phyloP scores from a whole-genome alignment of 2,797 vertebrate genomes.

The Gallinago stenura region DNA sequence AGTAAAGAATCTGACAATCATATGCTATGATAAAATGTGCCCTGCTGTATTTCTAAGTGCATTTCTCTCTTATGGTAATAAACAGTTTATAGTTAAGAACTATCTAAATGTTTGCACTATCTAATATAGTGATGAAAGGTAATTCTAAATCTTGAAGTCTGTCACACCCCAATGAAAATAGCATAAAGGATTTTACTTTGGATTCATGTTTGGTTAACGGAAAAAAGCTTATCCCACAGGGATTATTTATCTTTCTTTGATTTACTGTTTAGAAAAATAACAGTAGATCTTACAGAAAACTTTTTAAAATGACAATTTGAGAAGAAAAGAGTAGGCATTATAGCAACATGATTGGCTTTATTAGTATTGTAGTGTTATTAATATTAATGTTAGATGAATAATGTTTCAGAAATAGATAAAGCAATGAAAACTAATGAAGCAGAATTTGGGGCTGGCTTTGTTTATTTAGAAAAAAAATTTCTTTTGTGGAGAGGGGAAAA shows the following conservation, averaged over 20 bases:
- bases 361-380: neutral
- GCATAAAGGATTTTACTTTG: conserved; percentile 14
- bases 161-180: conserved; percentile 46
- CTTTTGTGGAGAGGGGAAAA: neutral
- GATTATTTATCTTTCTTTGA: neutral
- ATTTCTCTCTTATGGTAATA: conserved; percentile 63
- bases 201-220: neutral
- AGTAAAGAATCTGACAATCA: conserved; percentile 40
- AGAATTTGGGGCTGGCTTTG: neutral
- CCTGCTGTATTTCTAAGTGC: conserved; percentile 67
- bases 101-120: conserved; percentile 64
- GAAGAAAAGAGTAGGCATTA: neutral
- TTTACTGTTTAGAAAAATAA: conserved; percentile 51
- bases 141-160: conserved; percentile 51
- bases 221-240: conserved; percentile 1
- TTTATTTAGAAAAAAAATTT: neutral
- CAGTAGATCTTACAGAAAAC: conserved; percentile 28
- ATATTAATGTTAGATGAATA: neutral
- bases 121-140: conserved; percentile 48
- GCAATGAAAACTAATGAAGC: neutral
- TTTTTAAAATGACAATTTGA: conserved; percentile 21
- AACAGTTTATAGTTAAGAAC: conserved; percentile 66
- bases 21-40: conserved; percentile 42
- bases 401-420: neutral
- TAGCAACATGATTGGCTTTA: neutral